Base-by-base conservation (phyloP, 2,888 invertebrate species). In the Tillus elongatus region DNA sequence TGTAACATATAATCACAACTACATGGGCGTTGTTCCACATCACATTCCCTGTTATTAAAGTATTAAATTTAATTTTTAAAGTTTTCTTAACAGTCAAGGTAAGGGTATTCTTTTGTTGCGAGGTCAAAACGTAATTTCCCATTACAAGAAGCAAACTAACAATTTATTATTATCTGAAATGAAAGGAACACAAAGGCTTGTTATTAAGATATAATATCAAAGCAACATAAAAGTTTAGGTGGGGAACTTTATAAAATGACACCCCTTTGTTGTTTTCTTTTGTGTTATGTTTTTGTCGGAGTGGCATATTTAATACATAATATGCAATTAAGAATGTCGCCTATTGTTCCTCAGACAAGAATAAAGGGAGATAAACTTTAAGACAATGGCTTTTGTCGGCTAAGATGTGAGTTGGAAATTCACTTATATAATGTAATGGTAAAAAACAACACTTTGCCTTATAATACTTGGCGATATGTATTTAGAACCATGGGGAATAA, bases 221-320 rank as follows among this genome's bases (percentile, higher is more conserved):
- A 19, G 24, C 24, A 19, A 19, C 24, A 19, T 19, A 8, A 19
- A 19, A n/a, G 24, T 19, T n/a, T n/a, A 19, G 24, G 24, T 8
- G 24, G 24, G 24, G 24, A 19, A 19, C n/a, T 6, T 6, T 8
- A 19, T 19, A 19, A 19, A 19, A n/a, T 19, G 6, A 19, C n/a
- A 8, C 24, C n/a, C 24, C 24, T 19, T 19, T 19, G 24, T 19
- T 19, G n/a, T 19, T 19, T 19, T 19, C 24, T 19, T 19, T 19
- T 19, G 24, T 19, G n/a, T 19, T n/a, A n/a, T 19, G 50, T 50
- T 53, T 52, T 51, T 47, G 49, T 48, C 45, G 46, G 46, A 52
- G 53, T 57, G 55, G 51, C 56, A 57, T 59, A 57, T 59, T 59
- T 59, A 58, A 58, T 58, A 52, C 55, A 54, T 55, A 57, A 59